A percentile compares a stretch with the other conserved stretches of the same genome.
Conservation (phyloP, 2,888 invertebrate species). For the Mimachlamys varia region DNA sequence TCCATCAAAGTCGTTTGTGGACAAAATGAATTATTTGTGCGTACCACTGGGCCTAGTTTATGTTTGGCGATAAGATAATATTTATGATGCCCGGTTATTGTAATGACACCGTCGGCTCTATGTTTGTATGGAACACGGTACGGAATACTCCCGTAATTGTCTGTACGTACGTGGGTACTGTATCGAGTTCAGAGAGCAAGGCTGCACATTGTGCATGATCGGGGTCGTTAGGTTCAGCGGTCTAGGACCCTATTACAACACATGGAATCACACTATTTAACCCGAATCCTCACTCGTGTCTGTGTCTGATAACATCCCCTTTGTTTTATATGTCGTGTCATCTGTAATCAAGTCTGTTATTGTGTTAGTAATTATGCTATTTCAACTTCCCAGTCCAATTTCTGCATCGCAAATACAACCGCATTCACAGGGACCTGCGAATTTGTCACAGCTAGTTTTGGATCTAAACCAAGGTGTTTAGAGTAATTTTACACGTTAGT, state of each 20-base stretch:
- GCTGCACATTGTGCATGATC: not conserved
- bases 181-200: not conserved
- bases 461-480: no score
- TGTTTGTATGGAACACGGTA: not conserved
- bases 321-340: not conserved
- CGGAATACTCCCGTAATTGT: not conserved
- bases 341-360: not conserved
- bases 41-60: constrained; percentile 7
- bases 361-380: no score
- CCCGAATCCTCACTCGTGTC: not conserved
- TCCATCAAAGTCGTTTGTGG: constrained; percentile 31
- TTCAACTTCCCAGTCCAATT: no score
- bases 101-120: not conserved
- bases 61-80: constrained; percentile 20
- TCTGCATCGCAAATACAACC: no score
- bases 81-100: constrained; percentile 9
- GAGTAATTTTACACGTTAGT: no score
- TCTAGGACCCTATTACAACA: not conserved
- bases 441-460: no score
- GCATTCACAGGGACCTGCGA: no score
- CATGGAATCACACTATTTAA: not conserved
- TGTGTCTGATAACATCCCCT: not conserved
- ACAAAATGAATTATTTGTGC: constrained; percentile 24
- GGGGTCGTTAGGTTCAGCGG: not conserved
- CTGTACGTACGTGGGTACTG: not conserved